A percentile compares a stretch with the other conserved stretches of the same genome.
These are phyloP conservation scores for Neoitamus cyanurus DNA, from an alignment of 2,888 invertebrate genomes.

Conservation along the genomic window DNA sequence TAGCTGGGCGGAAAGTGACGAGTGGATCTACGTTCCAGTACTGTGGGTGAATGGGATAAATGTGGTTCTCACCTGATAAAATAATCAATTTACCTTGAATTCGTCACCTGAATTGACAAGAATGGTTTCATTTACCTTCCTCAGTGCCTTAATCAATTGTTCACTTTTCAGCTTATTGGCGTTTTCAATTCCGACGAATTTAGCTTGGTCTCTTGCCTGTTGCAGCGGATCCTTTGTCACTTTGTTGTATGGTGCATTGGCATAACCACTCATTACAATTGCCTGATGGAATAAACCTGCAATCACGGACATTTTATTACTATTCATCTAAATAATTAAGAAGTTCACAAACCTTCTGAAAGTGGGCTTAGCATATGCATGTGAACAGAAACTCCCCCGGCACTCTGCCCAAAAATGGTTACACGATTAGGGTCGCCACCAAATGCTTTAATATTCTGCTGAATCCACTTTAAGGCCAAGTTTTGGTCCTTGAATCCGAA, in stretches of 20 bases:
- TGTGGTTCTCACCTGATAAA: not conserved
- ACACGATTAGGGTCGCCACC: slow-evolving; percentile 66
- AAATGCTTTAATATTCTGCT: slow-evolving; percentile 65
- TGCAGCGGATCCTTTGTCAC: slow-evolving; percentile 56
- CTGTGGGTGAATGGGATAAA: slow-evolving; percentile 56
- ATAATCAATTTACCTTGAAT: slow-evolving; percentile 62
- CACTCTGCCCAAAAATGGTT: slow-evolving; percentile 68
- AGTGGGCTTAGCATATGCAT: slow-evolving; percentile 67
- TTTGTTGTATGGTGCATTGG: slow-evolving; percentile 64
- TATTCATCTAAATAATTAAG: not conserved
- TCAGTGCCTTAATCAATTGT: slow-evolving; percentile 64
- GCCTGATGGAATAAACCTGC: slow-evolving; percentile 65
- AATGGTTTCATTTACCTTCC: slow-evolving; percentile 62
- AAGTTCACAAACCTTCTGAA: slow-evolving; percentile 59
- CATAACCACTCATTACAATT: slow-evolving; percentile 68
- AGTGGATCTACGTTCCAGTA: slow-evolving; percentile 68
- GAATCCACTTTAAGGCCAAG: slow-evolving; percentile 67
- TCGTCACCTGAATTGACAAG: slow-evolving; percentile 65
- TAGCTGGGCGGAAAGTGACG: slow-evolving; percentile 66
- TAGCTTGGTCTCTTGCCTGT: slow-evolving; percentile 64
- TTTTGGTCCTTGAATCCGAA: slow-evolving; percentile 69
- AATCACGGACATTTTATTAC: not conserved
- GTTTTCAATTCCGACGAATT: slow-evolving; percentile 63
- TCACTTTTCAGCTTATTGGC: slow-evolving; percentile 58
- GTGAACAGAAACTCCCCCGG: slow-evolving; percentile 67